Evolutionary conservation across 2,113 vertebrate genomes (phyloP).

Genomic region (Clupea harengus): DNA sequence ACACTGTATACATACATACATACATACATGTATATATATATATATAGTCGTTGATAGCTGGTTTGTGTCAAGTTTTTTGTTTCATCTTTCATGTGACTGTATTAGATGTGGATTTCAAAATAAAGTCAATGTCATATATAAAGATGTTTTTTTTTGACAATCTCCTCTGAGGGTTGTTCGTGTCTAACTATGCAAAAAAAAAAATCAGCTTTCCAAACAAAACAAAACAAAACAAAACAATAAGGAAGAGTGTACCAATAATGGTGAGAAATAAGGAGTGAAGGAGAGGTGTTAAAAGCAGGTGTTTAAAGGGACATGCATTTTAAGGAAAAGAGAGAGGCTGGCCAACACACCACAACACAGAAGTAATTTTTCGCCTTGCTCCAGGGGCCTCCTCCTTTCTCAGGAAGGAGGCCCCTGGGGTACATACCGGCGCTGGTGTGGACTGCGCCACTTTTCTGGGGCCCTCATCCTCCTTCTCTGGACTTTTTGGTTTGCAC

Average conservation of each 20-base stretch:
- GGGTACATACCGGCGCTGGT: constrained; percentile 64
- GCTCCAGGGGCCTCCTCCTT: neutral
- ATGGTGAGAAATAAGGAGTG: too few relatives aligned
- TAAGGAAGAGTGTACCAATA: too few relatives aligned
- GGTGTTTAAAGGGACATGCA: neutral
- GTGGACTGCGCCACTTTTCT: constrained; percentile 46
- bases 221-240: too few relatives aligned
- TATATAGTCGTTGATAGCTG: too few relatives aligned
- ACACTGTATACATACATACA: too few relatives aligned
- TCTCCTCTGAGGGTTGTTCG: too few relatives aligned
- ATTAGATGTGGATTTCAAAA: too few relatives aligned
- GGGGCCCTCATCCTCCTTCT: constrained; percentile 42
- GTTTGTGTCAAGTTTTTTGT: neutral
- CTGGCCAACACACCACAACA: neutral
- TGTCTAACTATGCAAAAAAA: too few relatives aligned
- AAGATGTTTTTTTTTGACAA: too few relatives aligned
- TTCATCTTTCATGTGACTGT: neutral
- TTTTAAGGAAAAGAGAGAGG: neutral
- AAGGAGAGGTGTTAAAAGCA: neutral
- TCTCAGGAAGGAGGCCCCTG: neutral
- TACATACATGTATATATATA: too few relatives aligned
- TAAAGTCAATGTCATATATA: too few relatives aligned
- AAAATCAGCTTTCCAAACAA: too few relatives aligned
- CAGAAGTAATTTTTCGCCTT: neutral
- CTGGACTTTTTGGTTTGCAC: constrained; percentile 48